Evolutionary conservation across 2,113 vertebrate species (phyloP), one percentile per base, ranked within the genome.

Genomic region (Microtus ochrogaster): DNA sequence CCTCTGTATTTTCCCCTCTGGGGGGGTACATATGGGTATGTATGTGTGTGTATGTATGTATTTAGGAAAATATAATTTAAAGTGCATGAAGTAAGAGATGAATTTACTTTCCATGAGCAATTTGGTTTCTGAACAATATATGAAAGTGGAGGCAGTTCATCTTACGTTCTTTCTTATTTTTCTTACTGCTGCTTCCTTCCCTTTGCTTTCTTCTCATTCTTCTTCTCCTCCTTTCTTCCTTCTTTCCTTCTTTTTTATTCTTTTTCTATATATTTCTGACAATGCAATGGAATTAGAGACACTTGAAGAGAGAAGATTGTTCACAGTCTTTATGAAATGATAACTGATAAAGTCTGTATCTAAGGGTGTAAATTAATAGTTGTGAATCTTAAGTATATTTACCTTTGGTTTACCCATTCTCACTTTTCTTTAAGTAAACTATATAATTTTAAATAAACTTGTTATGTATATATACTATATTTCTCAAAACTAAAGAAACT

Each of bases 211-310:
- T 14, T 19, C 36, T 26, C 22, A 1, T 13, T 28, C 5, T 7
- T 66, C 61, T 16, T 52, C 0, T 2, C 39, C 49, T 72, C 70
- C 22, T 28, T 68, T 1, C 24, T 9, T 7, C 7, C 30, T 10
- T 26, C 49, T 11, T 28, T 66, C 1, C 0, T 65, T 41, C 74
- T 0, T 3, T 39, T 1, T 1, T 49, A 2, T 41, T 81, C 13
- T 19, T 4, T 58, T 22, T 41, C 49, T 81, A 22, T 84, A 14
- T 89, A n/a, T 44, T 78, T n/a, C 65, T 3, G 17, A 63, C 5
- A 21, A 47, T 63, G 4, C 58, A 78, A 91, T 85, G 30, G 30
- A 77, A 65, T 87, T 87, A 84, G 14, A 93, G 79, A 61, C 2
- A 92, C 26, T 70, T 90, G 44, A 94, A 58, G n/a, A 88, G 9